phyloP scores from a whole-genome alignment of 2,888 invertebrate genomes.

The Tipula helvola region DNA sequence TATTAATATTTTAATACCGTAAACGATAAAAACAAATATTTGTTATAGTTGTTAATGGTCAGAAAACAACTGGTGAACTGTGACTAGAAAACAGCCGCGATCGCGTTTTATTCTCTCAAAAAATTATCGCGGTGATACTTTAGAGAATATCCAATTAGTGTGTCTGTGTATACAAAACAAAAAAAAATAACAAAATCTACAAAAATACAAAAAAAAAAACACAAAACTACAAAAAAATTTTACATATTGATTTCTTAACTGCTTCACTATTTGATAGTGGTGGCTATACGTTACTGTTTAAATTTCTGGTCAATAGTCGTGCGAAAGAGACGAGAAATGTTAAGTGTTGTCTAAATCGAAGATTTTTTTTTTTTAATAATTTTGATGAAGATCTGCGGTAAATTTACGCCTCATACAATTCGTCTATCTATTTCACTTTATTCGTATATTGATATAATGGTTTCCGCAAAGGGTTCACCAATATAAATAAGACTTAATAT shows the following conservation, averaged over 20 bases:
- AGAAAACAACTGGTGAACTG: slow-evolving; percentile 38
- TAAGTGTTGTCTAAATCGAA: not conserved
- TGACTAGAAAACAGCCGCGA: slow-evolving; percentile 34
- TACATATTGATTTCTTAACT: not conserved
- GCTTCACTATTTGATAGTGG: not conserved
- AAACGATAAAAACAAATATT: slow-evolving; percentile 5
- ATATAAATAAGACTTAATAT: not conserved
- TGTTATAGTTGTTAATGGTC: slow-evolving; percentile 24
- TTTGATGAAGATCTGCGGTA: not conserved
- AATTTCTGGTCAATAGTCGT: not conserved
- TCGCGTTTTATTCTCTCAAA: slow-evolving; percentile 36
- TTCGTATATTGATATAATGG: not conserved
- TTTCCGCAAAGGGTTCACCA: not conserved
- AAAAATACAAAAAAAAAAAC: not conserved
- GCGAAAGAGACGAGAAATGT: not conserved
- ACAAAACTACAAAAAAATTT: not conserved
- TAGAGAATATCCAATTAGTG: slow-evolving; percentile 16
- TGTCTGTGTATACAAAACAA: not conserved
- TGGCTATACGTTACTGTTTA: not conserved
- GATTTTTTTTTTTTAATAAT: not conserved
- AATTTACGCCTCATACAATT: not conserved
- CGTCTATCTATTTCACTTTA: not conserved
- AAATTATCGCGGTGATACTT: slow-evolving; percentile 17
- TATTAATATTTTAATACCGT: not conserved
- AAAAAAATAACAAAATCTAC: not conserved